These are phyloP conservation scores for Tachystola acroxantha DNA, from an alignment of 2,888 invertebrate species.

Conservation along the genomic window DNA sequence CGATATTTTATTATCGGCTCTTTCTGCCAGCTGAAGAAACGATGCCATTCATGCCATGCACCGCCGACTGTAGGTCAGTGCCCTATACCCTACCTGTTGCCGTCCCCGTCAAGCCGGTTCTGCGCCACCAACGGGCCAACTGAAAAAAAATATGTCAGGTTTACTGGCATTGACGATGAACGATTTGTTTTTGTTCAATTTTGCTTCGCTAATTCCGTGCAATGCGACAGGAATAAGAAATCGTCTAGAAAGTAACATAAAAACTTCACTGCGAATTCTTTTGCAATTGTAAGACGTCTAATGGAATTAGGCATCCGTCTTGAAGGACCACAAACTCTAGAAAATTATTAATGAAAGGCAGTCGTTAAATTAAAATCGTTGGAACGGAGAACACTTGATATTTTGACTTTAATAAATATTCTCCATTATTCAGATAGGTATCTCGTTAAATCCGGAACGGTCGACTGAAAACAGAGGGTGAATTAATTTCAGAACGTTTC, in stretches of 20 bases:
- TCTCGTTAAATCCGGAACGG: no score
- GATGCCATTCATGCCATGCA: conserved; percentile 60
- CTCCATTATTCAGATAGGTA: no score
- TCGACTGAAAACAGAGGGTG: no score
- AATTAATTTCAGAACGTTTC: no score
- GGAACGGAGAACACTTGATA: no score
- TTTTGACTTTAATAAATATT: no score
- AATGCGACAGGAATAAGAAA: not conserved
- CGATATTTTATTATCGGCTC: conserved; percentile 31
- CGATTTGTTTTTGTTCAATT: conserved; percentile 6
- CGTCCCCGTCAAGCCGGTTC: conserved; percentile 62
- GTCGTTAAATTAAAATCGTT: no score
- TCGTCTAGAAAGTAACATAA: not conserved
- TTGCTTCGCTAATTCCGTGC: conserved; percentile 5
- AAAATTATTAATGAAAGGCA: no score
- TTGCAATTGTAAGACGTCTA: no score
- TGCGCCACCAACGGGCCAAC: conserved; percentile 26
- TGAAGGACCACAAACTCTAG: no score
- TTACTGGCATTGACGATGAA: conserved; percentile 10
- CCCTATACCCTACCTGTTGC: conserved; percentile 71
- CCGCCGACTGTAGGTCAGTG: conserved; percentile 66
- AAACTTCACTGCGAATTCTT: no score
- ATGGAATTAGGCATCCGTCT: no score
- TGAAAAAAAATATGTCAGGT: conserved; percentile 29
- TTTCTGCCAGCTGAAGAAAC: conserved; percentile 34